These are phyloP conservation scores for Malthinus seriepunctatus DNA, from an alignment of 2,888 invertebrate species.

Conservation along the genomic window DNA sequence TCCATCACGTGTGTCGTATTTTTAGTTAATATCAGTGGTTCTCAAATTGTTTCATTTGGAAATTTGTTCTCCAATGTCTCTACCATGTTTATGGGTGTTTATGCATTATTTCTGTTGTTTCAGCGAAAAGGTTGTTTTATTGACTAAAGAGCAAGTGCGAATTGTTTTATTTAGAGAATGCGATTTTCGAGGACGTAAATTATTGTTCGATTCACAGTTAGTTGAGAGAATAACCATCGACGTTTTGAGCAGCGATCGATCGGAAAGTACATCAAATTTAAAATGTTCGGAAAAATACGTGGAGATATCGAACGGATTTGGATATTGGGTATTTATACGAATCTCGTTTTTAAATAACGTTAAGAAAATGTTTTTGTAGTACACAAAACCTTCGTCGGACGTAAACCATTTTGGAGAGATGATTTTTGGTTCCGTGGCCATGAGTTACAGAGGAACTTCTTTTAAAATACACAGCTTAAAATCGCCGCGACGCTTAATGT, in stretches of 20 bases:
- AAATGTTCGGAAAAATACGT: slow-evolving; percentile 52
- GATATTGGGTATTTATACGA: slow-evolving; percentile 63
- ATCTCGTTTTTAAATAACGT: not conserved
- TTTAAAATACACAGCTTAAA: slow-evolving; percentile 77
- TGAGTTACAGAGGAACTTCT: slow-evolving; percentile 86
- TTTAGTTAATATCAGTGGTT: too few relatives aligned
- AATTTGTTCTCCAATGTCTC: too few relatives aligned
- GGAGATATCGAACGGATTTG: slow-evolving; percentile 66
- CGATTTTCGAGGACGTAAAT: slow-evolving; percentile 77
- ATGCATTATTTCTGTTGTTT: slow-evolving; percentile 32
- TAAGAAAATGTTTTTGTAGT: slow-evolving; percentile 54
- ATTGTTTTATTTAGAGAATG: slow-evolving; percentile 85
- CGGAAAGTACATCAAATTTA: slow-evolving; percentile 7
- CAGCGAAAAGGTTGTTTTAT: slow-evolving; percentile 62
- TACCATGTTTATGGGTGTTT: not conserved
- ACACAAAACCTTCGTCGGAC: slow-evolving; percentile 68
- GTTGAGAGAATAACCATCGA: slow-evolving; percentile 62
- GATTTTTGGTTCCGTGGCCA: slow-evolving; percentile 89
- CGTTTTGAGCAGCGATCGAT: slow-evolving; percentile 2
- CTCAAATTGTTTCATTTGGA: too few relatives aligned
- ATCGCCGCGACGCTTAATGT: slow-evolving; percentile 46
- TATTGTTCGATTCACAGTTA: slow-evolving; percentile 82
- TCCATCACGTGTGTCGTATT: too few relatives aligned
- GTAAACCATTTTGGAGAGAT: slow-evolving; percentile 82
- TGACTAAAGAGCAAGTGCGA: slow-evolving; percentile 75